These are phyloP conservation scores for Cyprinella venusta DNA, from an alignment of 2,797 vertebrate genomes.

Conservation along the genomic window DNA sequence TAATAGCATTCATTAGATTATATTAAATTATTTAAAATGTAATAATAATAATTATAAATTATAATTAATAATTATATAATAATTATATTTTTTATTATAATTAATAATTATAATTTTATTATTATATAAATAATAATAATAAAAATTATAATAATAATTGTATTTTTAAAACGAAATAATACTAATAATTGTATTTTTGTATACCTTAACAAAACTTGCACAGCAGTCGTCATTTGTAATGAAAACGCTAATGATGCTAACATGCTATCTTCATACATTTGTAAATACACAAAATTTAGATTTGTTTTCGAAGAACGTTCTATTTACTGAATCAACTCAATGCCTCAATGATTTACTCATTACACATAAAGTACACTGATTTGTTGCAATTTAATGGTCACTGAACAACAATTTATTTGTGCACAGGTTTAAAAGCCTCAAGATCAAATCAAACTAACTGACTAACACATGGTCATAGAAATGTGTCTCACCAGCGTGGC, in stretches of 20 bases:
- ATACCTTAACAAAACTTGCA: not conserved
- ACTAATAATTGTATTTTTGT: not conserved
- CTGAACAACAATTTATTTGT: not conserved
- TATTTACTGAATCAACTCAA: not conserved
- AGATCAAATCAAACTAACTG: not conserved
- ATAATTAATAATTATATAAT: no score
- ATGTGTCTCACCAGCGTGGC: constrained; percentile 88
- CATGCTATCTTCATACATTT: not conserved
- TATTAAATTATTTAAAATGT: not conserved
- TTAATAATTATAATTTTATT: no score
- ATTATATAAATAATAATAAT: no score
- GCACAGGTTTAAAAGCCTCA: not conserved
- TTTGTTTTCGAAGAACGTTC: not conserved
- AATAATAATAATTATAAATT: not conserved
- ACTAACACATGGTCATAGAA: not conserved
- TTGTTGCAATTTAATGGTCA: no score
- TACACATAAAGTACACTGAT: not conserved
- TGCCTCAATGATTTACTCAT: not conserved
- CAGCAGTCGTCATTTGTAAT: not conserved
- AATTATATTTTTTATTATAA: not conserved
- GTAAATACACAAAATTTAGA: not conserved
- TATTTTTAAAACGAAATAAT: not conserved
- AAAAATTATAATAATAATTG: no score
- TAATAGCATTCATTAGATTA: not conserved
- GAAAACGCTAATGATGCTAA: not conserved